Percentiles rank a stretch among this genome's conserved stretches.
phyloP scores from a whole-genome alignment of 2,113 vertebrate species.

The Nestor notabilis region DNA sequence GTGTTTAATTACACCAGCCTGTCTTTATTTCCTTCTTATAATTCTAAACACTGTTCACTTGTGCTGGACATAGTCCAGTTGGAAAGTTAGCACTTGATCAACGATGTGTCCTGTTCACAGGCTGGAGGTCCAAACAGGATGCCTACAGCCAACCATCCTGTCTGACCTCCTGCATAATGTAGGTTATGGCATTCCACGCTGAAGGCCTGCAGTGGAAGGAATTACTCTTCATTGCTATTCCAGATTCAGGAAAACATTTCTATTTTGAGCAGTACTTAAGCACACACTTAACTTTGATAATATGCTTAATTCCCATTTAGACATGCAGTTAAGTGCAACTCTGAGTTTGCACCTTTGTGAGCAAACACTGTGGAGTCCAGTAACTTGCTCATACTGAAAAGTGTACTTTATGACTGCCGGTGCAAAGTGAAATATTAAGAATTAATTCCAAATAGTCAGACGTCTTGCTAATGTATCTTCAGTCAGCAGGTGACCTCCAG shows the following conservation, averaged over 20 bases:
- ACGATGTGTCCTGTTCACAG: neutral
- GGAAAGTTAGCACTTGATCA: conserved; percentile 26
- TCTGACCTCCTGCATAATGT: neutral
- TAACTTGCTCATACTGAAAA: neutral
- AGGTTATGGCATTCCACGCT: neutral
- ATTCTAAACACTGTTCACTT: neutral
- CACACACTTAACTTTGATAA: conserved; percentile 26
- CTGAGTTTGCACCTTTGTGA: neutral
- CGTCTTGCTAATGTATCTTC: neutral
- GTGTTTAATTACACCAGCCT: conserved; percentile 45
- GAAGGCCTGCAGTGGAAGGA: neutral
- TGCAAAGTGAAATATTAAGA: neutral
- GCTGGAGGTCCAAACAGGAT: neutral
- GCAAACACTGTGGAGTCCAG: neutral
- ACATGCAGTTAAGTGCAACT: neutral
- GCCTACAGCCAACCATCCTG: neutral
- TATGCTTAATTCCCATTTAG: conserved; percentile 32
- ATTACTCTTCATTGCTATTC: neutral
- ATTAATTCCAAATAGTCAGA: neutral
- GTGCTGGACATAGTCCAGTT: conserved; percentile 1
- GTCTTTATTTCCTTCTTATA: conserved; percentile 34
- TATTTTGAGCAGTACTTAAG: conserved; percentile 45
- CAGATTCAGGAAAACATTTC: neutral
- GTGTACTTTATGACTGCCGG: neutral
- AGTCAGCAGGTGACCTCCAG: neutral